Evolutionary conservation across 2,113 vertebrate genomes (phyloP).

Genomic region (Malurus alboscapulatus): DNA sequence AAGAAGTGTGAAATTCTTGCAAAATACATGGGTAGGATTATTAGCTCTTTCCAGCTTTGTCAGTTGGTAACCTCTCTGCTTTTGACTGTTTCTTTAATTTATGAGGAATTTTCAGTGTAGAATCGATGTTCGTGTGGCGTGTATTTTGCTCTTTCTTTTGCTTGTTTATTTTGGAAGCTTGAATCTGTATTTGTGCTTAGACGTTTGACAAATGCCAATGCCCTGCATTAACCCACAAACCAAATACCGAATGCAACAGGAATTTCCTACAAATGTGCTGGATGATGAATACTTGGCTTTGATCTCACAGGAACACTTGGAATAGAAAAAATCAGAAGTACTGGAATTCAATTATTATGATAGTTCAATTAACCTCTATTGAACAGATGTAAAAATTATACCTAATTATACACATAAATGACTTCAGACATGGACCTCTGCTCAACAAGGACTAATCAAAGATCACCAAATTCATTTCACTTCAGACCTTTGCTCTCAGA

Average conservation of each 20-base stretch:
- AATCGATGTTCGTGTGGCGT: not conserved
- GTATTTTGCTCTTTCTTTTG: not conserved
- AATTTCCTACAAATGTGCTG: conserved; percentile 9
- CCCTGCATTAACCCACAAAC: not conserved
- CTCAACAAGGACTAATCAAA: conserved; percentile 38
- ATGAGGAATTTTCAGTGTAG: not conserved
- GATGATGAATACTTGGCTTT: conserved; percentile 25
- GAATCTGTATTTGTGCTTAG: not conserved
- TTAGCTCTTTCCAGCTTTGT: not conserved
- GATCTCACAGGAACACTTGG: conserved; percentile 33
- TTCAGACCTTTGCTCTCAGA: conserved; percentile 66
- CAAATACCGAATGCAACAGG: not conserved
- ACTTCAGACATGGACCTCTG: conserved; percentile 57
- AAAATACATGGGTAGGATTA: not conserved
- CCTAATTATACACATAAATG: conserved; percentile 53
- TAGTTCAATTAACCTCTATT: conserved; percentile 62
- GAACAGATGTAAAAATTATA: conserved; percentile 54
- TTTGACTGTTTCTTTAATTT: not conserved
- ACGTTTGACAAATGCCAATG: not conserved
- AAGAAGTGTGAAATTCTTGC: not conserved
- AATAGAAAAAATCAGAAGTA: conserved; percentile 41
- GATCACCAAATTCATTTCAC: conserved; percentile 55
- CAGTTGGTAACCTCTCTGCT: not conserved
- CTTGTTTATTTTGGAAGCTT: not conserved
- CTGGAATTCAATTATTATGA: conserved; percentile 59